Evolutionary conservation across 2,113 vertebrate genomes (phyloP).

Genomic region (Hemiscyllium ocellatum): DNA sequence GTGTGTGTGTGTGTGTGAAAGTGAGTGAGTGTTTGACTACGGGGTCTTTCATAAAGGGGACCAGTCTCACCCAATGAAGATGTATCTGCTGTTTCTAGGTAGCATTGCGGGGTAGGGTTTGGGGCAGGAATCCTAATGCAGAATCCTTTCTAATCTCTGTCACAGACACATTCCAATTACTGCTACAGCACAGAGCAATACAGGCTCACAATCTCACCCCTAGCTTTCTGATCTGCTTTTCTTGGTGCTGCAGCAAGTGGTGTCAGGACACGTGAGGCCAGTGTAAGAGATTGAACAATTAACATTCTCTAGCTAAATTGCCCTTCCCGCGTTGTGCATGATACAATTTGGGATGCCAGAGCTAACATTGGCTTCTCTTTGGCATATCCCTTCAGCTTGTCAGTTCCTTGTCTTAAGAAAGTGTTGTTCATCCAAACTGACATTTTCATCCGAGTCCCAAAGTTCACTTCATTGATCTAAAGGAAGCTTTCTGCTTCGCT

Average conservation of each 20-base stretch:
- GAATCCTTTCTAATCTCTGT: not conserved
- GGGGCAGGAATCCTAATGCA: not conserved
- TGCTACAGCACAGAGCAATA: not conserved
- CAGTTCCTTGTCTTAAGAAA: not conserved
- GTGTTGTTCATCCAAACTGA: not conserved
- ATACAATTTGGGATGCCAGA: not conserved
- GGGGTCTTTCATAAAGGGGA: not conserved
- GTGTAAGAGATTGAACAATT: not conserved
- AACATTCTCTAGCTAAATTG: not conserved
- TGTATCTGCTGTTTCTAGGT: not conserved
- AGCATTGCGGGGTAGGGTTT: not conserved
- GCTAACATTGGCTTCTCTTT: not conserved
- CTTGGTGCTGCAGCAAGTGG: not conserved
- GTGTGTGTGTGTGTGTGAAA: too few relatives aligned
- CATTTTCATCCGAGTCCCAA: constrained; percentile 9
- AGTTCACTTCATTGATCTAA: constrained; percentile 32
- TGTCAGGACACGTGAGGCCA: not conserved
- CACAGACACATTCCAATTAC: not conserved
- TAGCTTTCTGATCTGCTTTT: not conserved
- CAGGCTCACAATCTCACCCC: not conserved
- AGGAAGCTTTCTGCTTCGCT: constrained; percentile 15
- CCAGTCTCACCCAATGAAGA: not conserved
- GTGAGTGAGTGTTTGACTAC: not conserved
- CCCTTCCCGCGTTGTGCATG: not conserved
- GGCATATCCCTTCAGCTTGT: not conserved